Evolutionary conservation across 2,888 invertebrate species (phyloP), one percentile per base, ranked within the genome.

Genomic region (Hedya salicella): DNA sequence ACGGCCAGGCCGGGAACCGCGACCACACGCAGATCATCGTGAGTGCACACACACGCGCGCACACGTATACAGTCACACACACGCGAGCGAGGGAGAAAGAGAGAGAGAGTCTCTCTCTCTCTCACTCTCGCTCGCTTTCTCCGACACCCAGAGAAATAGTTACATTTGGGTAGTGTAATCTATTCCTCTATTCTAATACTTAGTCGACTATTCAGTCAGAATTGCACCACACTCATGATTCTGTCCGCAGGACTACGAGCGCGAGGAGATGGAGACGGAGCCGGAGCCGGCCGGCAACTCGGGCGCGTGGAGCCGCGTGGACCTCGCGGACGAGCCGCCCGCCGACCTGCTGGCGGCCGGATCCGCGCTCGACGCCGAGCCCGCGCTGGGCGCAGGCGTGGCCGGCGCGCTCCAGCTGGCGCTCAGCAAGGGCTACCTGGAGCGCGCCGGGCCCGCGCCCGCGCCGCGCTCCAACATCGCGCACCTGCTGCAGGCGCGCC

Each of bases 361-460:
- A 40, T 65, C 50, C 30, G 62, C 96, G 72, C 91, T 99, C 74
- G 98, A 97, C 80, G 97, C 97, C 72, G 99, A 99, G 89, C 98
- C 98, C 1, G 95, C 97, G 78, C 95, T 98, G 56, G 96, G 97
- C 68, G 94, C 95, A n/a, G 99, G 99, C 57, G 95, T 99, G 68
- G 98, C 96, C 48, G 98, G 97, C 71, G 98, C 99, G 13, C 92
- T 99, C 69, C 95, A 95, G 79, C 91, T 99, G 70, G 99, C 99
- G 21, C 94, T 96, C 84, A 97, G 97, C 79, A 99, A 99, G 93
- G 99, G 97, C 9, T 98, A 98, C 87, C 93, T 98, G 66, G 97
- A 98, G 85, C 95, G 96, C 73, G 96, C 96, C 74, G 95, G 95
- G 60, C 93, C 94, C 65, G 96, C 96, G 82, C 89, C 96, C 95